Evolutionary conservation across 2,797 vertebrate genomes (phyloP), one percentile per base, ranked within the genome.

Genomic region (Scolopax bukidnonensis): DNA sequence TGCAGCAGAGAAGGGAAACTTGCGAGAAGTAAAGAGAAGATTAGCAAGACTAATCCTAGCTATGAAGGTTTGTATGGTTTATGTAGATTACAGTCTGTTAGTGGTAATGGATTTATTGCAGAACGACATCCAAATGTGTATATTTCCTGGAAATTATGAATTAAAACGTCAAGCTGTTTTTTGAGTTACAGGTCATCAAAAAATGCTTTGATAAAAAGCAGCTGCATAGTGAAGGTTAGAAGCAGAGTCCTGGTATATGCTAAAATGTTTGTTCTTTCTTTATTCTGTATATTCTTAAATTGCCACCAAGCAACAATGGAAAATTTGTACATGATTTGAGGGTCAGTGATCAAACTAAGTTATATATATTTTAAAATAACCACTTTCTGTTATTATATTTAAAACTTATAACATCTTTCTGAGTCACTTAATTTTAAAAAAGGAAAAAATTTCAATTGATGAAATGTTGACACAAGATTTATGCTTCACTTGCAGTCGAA

Each of bases 41-140:
- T 95, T 94, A 97, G 36, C 63, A 73, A 86, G 36, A 79, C 85
- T 96, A 95, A 96, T 94, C 93, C 89, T 76, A 82, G 85, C 74
- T 94, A 63, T 48, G 79, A 87, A 94, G 73, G 74, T 75, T 97
- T 94, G 79, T 78, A 73, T 91, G 87, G 76, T 89, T 96, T 95
- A 91, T 82, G 67, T 82, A 93, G 95, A 91, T 93, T 91, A 75
- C 61, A 57, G 43, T 65, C 74, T 87, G 79, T 78, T 70, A 90
- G 69, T 69, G 45, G 61, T 56, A 93, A 91, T 86, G 80, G 79
- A 96, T 96, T 95, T 93, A 63, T 82, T 63, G 77, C 85, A 95
- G 76, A 91, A 48, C 79, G 54, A 65, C 82, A 93, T 33, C n/a
- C 73, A 94, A 94, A 94, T 91, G 27, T 81, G 41, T 61, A 5